Percentiles rank a stretch among this genome's conserved stretches.
These are phyloP conservation scores for Erpetoichthys calabaricus DNA, from an alignment of 2,797 vertebrate species.

Conservation along the genomic window DNA sequence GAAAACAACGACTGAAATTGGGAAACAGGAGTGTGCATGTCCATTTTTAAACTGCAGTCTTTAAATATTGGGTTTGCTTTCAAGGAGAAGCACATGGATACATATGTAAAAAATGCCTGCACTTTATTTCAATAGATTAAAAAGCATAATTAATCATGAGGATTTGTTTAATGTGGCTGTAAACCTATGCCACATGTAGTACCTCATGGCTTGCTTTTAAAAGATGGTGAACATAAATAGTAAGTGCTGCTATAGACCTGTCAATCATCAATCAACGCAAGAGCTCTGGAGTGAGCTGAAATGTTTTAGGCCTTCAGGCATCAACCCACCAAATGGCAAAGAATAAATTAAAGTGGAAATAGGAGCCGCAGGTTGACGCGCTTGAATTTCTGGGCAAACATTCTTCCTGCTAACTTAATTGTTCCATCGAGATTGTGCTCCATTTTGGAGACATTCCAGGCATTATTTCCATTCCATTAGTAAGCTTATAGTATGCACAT, in stretches of 20 bases:
- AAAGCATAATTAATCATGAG: constrained; percentile 1
- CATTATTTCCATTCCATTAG: constrained; percentile 58
- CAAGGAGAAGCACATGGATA: too few species aligned
- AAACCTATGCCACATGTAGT: constrained; percentile 14
- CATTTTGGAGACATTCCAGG: constrained; percentile 44
- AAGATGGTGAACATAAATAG: constrained; percentile 34
- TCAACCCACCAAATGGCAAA: constrained; percentile 27
- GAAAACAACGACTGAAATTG: too few species aligned
- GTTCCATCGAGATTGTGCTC: constrained; percentile 38
- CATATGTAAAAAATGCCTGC: not conserved
- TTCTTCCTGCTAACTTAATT: constrained; percentile 57
- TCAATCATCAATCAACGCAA: constrained; percentile 18
- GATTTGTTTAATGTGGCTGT: constrained; percentile 21
- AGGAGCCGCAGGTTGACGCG: constrained; percentile 35
- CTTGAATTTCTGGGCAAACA: constrained; percentile 52
- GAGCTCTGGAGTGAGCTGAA: constrained; percentile 8
- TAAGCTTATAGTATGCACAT: constrained; percentile 33
- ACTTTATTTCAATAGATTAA: constrained; percentile 3
- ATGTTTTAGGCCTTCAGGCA: constrained; percentile 27
- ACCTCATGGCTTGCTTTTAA: constrained; percentile 16
- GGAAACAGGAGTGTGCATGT: too few species aligned
- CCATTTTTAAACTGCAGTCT: too few species aligned
- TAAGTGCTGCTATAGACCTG: constrained; percentile 20
- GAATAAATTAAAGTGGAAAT: constrained; percentile 52
- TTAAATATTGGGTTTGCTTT: too few species aligned